Conservation (phyloP, 2,797 vertebrate species). For the Yasuhikotakia modesta region DNA sequence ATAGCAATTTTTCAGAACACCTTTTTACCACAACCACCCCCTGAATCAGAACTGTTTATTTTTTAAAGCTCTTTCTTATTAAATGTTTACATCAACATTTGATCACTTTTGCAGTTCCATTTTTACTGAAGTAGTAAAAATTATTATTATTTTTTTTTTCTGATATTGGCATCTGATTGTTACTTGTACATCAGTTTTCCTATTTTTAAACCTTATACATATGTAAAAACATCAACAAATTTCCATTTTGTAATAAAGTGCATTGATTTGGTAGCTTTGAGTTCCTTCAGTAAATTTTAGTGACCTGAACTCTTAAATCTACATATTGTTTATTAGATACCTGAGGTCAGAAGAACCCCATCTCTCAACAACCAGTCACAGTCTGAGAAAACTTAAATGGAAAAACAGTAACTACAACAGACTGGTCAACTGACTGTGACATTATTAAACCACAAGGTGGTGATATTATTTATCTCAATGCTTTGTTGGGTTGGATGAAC, state of each 20-base stretch:
- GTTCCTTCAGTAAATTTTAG: slow-evolving; percentile 1
- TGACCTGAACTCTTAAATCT: slow-evolving; percentile 26
- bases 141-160: background rate
- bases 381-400: slow-evolving; percentile 35
- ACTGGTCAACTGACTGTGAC: slow-evolving; percentile 9
- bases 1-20: slow-evolving; percentile 5
- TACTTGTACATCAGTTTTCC: slow-evolving; percentile 3
- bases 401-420: background rate
- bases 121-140: background rate
- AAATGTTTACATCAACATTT: slow-evolving; percentile 9
- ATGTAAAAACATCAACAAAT: background rate
- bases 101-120: background rate
- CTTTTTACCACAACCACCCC: background rate
- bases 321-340: slow-evolving; percentile 54
- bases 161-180: slow-evolving; percentile 44
- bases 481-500: background rate
- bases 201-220: no score
- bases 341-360: slow-evolving; percentile 48
- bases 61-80: background rate
- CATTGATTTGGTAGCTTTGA: slow-evolving; percentile 20
- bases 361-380: slow-evolving; percentile 50
- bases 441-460: slow-evolving; percentile 48
- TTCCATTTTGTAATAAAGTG: slow-evolving; percentile 38
- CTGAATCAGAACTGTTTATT: slow-evolving; percentile 12
- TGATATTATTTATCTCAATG: slow-evolving; percentile 4